Base-by-base conservation (phyloP, 1,140 invertebrate genomes). In the Galleria mellonella region DNA sequence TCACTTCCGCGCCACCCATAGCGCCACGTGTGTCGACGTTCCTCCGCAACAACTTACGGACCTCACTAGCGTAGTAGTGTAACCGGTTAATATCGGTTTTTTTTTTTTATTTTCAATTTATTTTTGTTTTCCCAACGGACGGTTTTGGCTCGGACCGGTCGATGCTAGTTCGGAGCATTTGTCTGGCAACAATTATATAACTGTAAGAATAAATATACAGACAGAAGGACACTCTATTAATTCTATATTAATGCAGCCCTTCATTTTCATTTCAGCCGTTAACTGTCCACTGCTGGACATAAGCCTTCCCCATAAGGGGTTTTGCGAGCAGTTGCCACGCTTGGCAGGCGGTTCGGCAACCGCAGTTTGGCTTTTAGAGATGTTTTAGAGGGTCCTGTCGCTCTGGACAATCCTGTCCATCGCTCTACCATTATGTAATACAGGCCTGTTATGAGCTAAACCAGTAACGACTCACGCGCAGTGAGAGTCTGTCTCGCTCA, bases 1-100 rank as follows among this genome's bases (percentile, higher is more conserved):
- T 51, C 65, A 55, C 57, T 40, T 50, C 59, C 52, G 35, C 47
- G 37, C 59, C 42, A 49, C 47, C 44, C 48, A 31, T 42, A 71
- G 66, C 71, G 69, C 69, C 61, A 52, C 73, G 74, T 83, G 79
- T 83, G 79, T 83, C 78, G 78, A 63, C 78, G 78, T 83, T 83
- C 74, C 74, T 74, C 72, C 56, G 53, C 68, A 72, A 69, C 72
- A 69, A 69, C 56, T 60, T 53, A 73, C 76, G 79, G 76, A 81
- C 76, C 74, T 83, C 74, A 83, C 67, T 79, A 79, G 78, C 70
- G 68, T 77, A 79, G 73, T 79, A 49, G 32, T 54, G 40, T 47
- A 37, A 39, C 41, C 39, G 39, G 44, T 32, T 47, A 15, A 17
- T 32, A 15, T 31, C 29, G 29, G 9, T 46, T 49, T 52, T 43